Conservation (phyloP, 53 echinoderm and acorn worm species). For the Mesocentrotus franciscanus region DNA sequence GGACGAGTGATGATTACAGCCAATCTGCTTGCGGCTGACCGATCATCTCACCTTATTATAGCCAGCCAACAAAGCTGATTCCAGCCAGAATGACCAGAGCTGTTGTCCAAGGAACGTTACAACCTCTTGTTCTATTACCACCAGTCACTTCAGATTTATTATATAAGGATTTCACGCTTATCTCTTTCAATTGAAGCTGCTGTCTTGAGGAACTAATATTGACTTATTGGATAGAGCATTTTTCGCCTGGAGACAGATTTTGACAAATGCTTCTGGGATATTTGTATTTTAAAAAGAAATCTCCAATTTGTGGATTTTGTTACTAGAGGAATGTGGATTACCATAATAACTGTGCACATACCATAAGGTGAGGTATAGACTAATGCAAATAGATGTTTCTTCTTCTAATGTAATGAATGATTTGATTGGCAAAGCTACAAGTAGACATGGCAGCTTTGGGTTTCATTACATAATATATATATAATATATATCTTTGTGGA, state of each 20-base stretch:
- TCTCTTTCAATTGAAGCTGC: background rate
- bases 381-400: background rate
- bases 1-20: background rate
- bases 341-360: background rate
- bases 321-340: background rate
- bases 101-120: background rate
- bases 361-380: background rate
- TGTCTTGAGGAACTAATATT: slow-evolving; percentile 8
- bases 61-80: background rate
- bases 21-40: slow-evolving; percentile 25
- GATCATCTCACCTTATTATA: slow-evolving; percentile 1
- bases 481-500: no score
- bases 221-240: background rate
- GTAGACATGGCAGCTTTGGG: background rate
- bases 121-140: background rate
- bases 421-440: background rate
- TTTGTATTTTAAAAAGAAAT: background rate
- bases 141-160: background rate
- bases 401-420: background rate
- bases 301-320: background rate
- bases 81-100: background rate
- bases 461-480: background rate
- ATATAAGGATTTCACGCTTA: background rate
- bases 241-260: background rate
- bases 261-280: background rate